Evolutionary conservation across 2,113 vertebrate species (phyloP).

Genomic region (Phycodurus eques): DNA sequence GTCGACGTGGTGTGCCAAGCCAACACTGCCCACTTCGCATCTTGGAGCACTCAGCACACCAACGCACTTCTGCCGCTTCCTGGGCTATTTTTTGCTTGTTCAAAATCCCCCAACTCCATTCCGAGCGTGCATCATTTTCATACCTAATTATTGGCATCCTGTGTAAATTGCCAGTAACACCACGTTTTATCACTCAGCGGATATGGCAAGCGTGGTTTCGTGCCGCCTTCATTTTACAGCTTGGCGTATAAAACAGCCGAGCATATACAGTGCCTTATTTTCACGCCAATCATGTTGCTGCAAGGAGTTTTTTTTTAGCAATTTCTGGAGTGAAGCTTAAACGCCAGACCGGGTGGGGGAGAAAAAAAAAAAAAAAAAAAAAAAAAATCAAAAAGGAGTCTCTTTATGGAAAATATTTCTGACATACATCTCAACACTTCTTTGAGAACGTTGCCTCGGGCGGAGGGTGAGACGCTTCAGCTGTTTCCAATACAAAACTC

Average conservation of each 20-base stretch:
- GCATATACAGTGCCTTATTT: background rate
- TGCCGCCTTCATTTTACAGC: background rate
- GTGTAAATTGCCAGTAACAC: conserved; percentile 9
- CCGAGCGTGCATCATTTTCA: background rate
- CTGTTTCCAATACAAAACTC: conserved; percentile 76
- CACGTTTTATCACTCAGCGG: conserved; percentile 4
- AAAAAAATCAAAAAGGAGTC: background rate
- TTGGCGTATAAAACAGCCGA: background rate
- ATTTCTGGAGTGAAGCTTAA: background rate
- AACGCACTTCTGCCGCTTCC: conserved; percentile 36
- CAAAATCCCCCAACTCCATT: conserved; percentile 17
- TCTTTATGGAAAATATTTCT: conserved; percentile 45
- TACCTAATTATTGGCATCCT: background rate
- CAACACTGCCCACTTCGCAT: conserved; percentile 48
- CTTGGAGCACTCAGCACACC: conserved; percentile 41
- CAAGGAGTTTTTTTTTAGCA: background rate
- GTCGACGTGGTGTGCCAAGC: conserved; percentile 44
- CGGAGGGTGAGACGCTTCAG: conserved; percentile 73
- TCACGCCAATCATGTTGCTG: background rate
- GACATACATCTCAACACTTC: conserved; percentile 56
- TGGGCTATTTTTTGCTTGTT: conserved; percentile 16
- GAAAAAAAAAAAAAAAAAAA: too few species aligned
- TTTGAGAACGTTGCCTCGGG: conserved; percentile 69
- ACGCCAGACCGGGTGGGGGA: too few species aligned
- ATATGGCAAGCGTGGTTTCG: background rate